A percentile compares a stretch with the other conserved stretches of the same genome.
Conservation (phyloP, 1,140 invertebrate species). For the Dinothrombium tinctorium region DNA sequence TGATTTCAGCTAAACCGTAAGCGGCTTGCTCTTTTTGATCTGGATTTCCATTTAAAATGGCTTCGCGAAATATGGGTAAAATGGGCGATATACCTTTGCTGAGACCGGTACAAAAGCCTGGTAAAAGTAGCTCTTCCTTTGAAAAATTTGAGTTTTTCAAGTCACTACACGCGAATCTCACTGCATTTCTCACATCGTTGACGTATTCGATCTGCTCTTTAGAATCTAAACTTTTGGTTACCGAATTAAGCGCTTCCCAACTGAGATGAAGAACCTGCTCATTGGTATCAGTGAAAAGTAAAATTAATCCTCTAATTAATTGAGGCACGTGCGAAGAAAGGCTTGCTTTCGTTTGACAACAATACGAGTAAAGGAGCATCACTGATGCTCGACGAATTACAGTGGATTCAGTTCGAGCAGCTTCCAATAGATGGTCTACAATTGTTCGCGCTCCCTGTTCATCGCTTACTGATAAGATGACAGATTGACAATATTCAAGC, state of each 20-base stretch:
- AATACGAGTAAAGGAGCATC: conserved; percentile 66
- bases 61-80: conserved; percentile 80
- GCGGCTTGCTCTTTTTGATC: conserved; percentile 87
- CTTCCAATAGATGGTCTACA: conserved; percentile 68
- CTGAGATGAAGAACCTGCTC: conserved; percentile 53
- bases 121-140: conserved; percentile 39
- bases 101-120: conserved; percentile 87
- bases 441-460: conserved; percentile 63
- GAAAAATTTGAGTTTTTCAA: conserved; percentile 31
- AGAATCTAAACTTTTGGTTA: conserved; percentile 62
- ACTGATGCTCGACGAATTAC: conserved; percentile 45
- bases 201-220: conserved; percentile 59
- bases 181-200: conserved; percentile 63
- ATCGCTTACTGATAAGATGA: conserved; percentile 67
- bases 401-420: conserved; percentile 32
- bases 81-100: conserved; percentile 84
- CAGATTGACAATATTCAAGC: conserved; percentile 74
- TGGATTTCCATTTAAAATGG: conserved; percentile 72
- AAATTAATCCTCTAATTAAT: conserved; percentile 59
- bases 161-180: conserved; percentile 65
- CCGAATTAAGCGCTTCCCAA: conserved; percentile 69
- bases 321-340: conserved; percentile 58
- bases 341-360: conserved; percentile 59
- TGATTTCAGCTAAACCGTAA: conserved; percentile 76
- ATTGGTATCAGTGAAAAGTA: conserved; percentile 55